A percentile compares a stretch with the other conserved stretches of the same genome.
Conservation (phyloP, 2,797 vertebrate genomes). For the Rhabdophis nuchalis region DNA sequence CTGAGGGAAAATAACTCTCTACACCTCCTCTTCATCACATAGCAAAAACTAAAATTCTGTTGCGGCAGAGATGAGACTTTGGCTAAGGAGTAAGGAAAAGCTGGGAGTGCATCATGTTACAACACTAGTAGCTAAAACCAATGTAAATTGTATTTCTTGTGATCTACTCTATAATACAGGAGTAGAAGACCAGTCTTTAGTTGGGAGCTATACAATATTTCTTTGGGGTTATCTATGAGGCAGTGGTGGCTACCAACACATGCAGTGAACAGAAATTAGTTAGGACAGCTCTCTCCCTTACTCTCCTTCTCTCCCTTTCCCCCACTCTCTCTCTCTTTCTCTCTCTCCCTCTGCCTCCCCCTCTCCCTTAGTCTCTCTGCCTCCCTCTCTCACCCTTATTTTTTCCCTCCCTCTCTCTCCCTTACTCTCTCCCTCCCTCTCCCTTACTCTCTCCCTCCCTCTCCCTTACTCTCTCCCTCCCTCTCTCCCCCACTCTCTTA, state of each 20-base stretch:
- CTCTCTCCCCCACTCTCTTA: no score
- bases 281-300: background rate
- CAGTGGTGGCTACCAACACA: background rate
- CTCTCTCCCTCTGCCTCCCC: no score
- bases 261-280: background rate
- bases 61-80: background rate
- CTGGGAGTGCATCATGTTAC: background rate
- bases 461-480: no score
- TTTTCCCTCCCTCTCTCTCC: background rate
- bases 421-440: background rate
- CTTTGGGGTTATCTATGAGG: background rate
- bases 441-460: no score
- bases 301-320: no score
- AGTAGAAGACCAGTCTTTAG: background rate
- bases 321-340: no score
- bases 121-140: background rate
- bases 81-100: background rate
- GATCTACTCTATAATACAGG: background rate
- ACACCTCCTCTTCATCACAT: background rate
- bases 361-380: no score
- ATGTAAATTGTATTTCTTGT: background rate
- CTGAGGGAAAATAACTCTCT: background rate
- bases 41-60: background rate
- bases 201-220: background rate
- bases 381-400: no score